Evolutionary conservation across 2,113 vertebrate genomes (phyloP).

Genomic region (Zosterops hypoxanthus): DNA sequence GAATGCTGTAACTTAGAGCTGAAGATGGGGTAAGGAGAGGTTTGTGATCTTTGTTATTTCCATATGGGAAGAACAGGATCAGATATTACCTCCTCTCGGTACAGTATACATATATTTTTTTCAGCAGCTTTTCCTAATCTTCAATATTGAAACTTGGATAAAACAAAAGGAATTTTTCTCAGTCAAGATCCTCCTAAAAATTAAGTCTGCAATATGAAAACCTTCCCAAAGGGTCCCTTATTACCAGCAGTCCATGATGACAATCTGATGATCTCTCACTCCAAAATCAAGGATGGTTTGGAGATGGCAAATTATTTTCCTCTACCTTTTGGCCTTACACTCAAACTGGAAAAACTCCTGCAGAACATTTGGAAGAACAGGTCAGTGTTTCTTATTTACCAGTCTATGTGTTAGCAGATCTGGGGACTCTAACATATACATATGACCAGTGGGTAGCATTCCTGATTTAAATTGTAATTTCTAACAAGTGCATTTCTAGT

Average conservation of each 20-base stretch:
- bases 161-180: not conserved
- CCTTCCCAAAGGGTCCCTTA: not conserved
- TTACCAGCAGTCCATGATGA: not conserved
- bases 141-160: not conserved
- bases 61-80: fast-evolving
- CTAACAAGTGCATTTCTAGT: not conserved
- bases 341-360: not conserved
- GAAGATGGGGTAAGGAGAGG: not conserved
- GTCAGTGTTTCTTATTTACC: not conserved
- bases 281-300: not conserved
- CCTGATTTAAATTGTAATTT: not conserved
- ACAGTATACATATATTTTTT: not conserved
- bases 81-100: not conserved
- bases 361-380: not conserved
- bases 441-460: not conserved
- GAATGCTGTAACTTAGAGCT: not conserved
- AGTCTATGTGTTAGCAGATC: not conserved
- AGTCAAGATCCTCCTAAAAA: not conserved
- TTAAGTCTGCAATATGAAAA: not conserved
- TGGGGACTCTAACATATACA: not conserved
- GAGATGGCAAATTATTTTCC: not conserved
- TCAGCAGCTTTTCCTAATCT: not conserved
- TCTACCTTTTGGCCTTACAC: not conserved
- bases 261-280: not conserved
- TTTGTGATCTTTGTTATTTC: not conserved